Percentiles rank a stretch among this genome's conserved stretches.
Evolutionary conservation across 2,113 vertebrate genomes (phyloP).

Genomic region (Oriolus oriolus): DNA sequence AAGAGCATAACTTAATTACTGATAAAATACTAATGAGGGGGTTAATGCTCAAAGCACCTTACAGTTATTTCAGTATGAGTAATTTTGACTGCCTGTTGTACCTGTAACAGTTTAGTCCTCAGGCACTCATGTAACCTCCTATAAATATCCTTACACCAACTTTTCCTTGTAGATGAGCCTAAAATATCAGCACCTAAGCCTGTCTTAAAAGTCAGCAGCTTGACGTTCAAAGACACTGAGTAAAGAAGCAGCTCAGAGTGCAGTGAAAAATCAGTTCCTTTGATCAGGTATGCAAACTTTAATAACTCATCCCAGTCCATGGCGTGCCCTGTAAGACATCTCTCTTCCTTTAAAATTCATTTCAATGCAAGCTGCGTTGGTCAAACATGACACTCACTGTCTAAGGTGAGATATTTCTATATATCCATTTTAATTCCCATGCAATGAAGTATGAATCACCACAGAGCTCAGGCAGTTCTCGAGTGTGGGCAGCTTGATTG

Average conservation of each 20-base stretch:
- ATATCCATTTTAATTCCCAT: background rate
- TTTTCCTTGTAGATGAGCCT: background rate
- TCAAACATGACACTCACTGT: background rate
- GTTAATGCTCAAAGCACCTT: background rate
- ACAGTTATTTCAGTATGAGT: background rate
- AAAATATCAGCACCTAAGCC: background rate
- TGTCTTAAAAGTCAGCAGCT: background rate
- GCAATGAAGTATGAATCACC: background rate
- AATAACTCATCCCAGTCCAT: background rate
- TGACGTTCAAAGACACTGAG: background rate
- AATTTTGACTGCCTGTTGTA: background rate
- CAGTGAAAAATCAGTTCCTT: background rate
- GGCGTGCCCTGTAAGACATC: background rate
- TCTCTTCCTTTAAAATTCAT: background rate
- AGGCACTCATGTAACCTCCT: background rate
- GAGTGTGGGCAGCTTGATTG: background rate
- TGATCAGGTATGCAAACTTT: background rate
- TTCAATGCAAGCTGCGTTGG: background rate
- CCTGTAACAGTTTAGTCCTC: background rate
- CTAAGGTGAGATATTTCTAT: background rate
- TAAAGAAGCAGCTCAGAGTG: background rate
- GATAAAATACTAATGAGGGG: background rate
- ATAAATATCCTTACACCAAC: background rate
- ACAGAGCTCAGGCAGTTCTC: background rate
- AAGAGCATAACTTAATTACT: background rate